Percentiles rank a stretch among this genome's conserved stretches.
Evolutionary conservation across 2,888 invertebrate genomes (phyloP).

Genomic region (Trissolcus japonicus): DNA sequence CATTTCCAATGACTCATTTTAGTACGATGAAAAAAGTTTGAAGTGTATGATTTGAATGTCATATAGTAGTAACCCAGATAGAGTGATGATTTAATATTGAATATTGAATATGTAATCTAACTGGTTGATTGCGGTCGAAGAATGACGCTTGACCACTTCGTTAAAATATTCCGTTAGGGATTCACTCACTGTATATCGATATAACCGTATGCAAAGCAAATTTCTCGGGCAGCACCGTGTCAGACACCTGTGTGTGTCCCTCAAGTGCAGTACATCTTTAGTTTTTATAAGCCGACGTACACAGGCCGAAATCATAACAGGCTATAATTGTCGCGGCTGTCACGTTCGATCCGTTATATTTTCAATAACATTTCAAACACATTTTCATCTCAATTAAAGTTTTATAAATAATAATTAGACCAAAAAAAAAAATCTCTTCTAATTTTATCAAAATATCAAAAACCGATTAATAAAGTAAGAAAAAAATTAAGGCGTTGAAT

Average conservation of each 20-base stretch:
- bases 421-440: neutral
- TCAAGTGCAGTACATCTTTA: conserved; percentile 21
- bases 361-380: conserved; percentile 6
- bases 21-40: too few species aligned
- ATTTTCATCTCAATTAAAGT: neutral
- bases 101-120: conserved; percentile 47
- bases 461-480: too few species aligned
- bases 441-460: neutral
- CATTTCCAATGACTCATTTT: neutral
- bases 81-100: conserved; percentile 36
- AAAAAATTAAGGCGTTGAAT: too few species aligned
- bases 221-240: conserved; percentile 47
- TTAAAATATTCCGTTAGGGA: conserved; percentile 56
- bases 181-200: conserved; percentile 46
- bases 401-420: neutral
- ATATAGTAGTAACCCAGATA: conserved; percentile 38
- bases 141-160: conserved; percentile 49
- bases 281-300: conserved; percentile 15
- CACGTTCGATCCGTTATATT: conserved; percentile 30
- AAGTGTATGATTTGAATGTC: too few species aligned
- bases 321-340: conserved; percentile 35
- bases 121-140: conserved; percentile 34
- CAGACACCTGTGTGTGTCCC: conserved; percentile 52
- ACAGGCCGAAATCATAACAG: conserved; percentile 44
- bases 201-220: conserved; percentile 52